Percentiles rank a stretch among this genome's conserved stretches.
Evolutionary conservation across 2,797 vertebrate species (phyloP).

Genomic region (Denticeps clupeoides): DNA sequence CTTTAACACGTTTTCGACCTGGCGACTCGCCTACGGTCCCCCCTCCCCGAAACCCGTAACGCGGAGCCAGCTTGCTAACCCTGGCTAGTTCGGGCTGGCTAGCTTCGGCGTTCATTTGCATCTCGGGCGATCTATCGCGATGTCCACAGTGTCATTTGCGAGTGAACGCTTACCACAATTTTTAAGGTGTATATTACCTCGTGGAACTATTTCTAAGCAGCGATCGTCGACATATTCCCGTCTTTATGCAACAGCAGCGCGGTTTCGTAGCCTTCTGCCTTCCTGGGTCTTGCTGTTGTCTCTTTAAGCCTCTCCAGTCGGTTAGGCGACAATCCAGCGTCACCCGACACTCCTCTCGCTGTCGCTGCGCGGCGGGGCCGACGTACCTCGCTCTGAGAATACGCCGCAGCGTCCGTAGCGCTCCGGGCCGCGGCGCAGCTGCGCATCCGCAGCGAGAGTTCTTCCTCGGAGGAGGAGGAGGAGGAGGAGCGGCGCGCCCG

Average conservation of each 20-base stretch:
- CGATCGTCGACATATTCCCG: conserved; percentile 39
- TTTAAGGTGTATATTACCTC: conserved; percentile 47
- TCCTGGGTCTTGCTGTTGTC: conserved; percentile 56
- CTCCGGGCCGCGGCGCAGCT: too few relatives aligned
- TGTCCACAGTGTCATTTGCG: conserved; percentile 2
- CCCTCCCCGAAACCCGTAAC: conserved; percentile 44
- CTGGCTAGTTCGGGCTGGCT: conserved; percentile 25
- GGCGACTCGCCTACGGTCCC: too few relatives aligned
- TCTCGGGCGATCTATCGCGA: conserved; percentile 18
- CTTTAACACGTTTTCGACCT: too few relatives aligned
- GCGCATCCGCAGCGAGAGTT: too few relatives aligned
- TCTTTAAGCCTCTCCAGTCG: conserved; percentile 61
- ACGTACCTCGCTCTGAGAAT: conserved; percentile 48
- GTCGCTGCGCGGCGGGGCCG: conserved; percentile 30
- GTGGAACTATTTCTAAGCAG: conserved; percentile 28
- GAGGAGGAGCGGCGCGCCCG: too few relatives aligned
- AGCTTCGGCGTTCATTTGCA: conserved; percentile 25
- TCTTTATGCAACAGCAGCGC: conserved; percentile 27
- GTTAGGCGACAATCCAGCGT: conserved; percentile 43
- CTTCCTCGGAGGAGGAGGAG: too few relatives aligned
- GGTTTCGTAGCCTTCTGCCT: conserved; percentile 38
- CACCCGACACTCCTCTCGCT: conserved; percentile 32
- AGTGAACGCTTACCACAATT: not conserved
- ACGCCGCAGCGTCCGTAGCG: not conserved
- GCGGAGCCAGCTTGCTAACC: conserved; percentile 19